Evolutionary conservation across 2,797 vertebrate genomes (phyloP).

Genomic region (Ara ararauna): DNA sequence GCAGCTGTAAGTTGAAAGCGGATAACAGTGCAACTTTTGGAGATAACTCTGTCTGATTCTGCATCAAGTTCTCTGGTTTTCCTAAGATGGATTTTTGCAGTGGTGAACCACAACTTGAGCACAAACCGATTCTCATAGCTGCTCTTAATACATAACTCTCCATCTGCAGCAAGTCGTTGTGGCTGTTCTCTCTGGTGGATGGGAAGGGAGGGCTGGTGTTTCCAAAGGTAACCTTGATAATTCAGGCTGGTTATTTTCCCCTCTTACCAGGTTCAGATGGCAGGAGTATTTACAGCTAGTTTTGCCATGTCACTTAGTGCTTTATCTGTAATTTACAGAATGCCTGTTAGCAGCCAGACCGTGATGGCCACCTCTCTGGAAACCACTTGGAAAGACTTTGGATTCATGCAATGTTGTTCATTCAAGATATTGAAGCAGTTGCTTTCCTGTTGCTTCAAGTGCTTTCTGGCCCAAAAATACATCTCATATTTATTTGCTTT

Average conservation of each 20-base stretch:
- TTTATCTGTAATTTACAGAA: background rate
- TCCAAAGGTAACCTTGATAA: background rate
- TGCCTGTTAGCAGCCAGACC: background rate
- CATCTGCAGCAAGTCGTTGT: rapidly evolving
- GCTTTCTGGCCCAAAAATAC: background rate
- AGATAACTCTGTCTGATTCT: background rate
- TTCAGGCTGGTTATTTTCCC: background rate
- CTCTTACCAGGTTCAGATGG: background rate
- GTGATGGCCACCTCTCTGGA: background rate
- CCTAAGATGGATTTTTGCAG: background rate
- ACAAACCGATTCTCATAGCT: background rate
- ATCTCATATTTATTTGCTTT: background rate
- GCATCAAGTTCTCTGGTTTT: background rate
- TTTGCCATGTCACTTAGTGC: constrained; percentile 24
- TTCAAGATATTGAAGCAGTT: background rate
- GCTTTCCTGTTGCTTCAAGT: background rate
- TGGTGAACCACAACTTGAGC: background rate
- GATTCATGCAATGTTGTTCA: rapidly evolving
- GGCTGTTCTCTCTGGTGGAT: background rate
- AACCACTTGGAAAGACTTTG: background rate
- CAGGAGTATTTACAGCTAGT: constrained; percentile 19
- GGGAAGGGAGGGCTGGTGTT: background rate
- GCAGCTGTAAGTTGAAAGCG: background rate
- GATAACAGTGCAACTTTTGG: background rate
- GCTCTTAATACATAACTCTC: background rate